Base-by-base conservation (phyloP, 1,140 invertebrate species). In the Heliothis subflexa region DNA sequence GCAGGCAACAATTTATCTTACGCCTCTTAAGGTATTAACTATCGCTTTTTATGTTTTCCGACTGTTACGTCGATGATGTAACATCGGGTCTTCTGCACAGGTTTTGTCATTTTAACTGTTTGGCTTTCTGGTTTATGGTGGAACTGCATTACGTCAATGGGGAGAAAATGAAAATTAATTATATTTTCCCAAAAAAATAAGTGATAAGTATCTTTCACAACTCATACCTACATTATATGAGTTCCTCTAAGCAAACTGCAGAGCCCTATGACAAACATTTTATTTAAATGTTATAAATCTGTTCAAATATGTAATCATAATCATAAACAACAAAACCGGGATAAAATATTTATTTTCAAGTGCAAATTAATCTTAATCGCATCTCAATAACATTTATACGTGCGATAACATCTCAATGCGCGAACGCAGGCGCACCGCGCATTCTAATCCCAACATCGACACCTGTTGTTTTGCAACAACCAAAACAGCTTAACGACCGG, bases 11-110 rank as follows among this genome's bases (percentile, higher is more conserved):
- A 68, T 68, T 52, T 50, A 68, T 28, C 18, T 9, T 50, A 25
- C 47, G 47, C 45, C 64, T 25, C 16, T 68, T 18, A 68, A 68
- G 61, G 64, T 52, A 25, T 68, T 68, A 50, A 68, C 47, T 25
- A 50, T 0, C 61, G 40, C 64, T 68, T 68, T 64, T 64, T 68
- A 68, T 68, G 64, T 68, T 68, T 68, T 68, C 64, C 64, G 64
- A 68, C 47, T n/a, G 3, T 59, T 59, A 28, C 21, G 0, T 59
- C 33, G 33, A 33, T 57, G 18, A 68, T 25, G 64, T 49, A 68
- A 18, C n/a, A 3, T 7, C n/a, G 18, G 47, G 33, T 7, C 9
- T 45, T 49, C 4, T 25, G 9, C 2, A 18, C 2, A 9, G 5
- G 16, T 47, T 45, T 25, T 68, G 33, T 47, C 54, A 55, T n/a